A percentile compares a stretch with the other conserved stretches of the same genome.
Conservation (phyloP, 2,113 vertebrate species). For the Herpailurus yagouaroundi region DNA sequence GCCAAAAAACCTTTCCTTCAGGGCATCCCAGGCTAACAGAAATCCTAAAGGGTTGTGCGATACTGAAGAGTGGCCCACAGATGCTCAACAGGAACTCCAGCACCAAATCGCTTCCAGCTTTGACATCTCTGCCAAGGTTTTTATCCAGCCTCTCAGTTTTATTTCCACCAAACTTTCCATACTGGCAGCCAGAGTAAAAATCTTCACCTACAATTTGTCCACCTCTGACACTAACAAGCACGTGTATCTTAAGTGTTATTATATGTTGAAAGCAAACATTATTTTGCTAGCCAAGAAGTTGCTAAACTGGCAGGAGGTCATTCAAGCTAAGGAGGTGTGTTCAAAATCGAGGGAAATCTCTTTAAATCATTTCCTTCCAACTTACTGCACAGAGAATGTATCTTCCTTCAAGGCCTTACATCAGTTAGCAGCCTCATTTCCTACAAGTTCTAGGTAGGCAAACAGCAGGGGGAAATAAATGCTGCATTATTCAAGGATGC, state of each 20-base stretch:
- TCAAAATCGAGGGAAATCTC: conserved; percentile 56
- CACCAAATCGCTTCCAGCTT: conserved; percentile 70
- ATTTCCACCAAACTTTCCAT: conserved; percentile 67
- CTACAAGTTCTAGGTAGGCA: conserved; percentile 1
- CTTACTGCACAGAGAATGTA: conserved; percentile 33
- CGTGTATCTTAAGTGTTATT: conserved; percentile 20
- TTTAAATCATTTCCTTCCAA: conserved; percentile 61
- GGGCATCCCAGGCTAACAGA: conserved; percentile 30
- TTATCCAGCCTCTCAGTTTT: conserved; percentile 53
- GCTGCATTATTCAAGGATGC: background rate
- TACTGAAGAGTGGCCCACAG: conserved; percentile 59
- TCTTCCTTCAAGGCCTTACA: conserved; percentile 9
- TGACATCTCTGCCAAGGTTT: conserved; percentile 66
- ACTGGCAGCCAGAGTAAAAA: conserved; percentile 58
- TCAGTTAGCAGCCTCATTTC: conserved; percentile 1
- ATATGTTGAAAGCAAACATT: conserved; percentile 61
- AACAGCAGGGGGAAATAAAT: background rate
- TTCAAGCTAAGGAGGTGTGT: conserved; percentile 27
- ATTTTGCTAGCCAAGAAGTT: conserved; percentile 58
- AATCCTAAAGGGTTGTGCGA: conserved; percentile 27
- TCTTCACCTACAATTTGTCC: conserved; percentile 70
- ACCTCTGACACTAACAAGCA: conserved; percentile 66
- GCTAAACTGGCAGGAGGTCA: conserved; percentile 55
- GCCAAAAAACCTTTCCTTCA: conserved; percentile 43
- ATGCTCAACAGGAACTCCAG: conserved; percentile 62